Evolutionary conservation across 2,888 invertebrate species (phyloP), one percentile per base, ranked within the genome.

Genomic region (Oligia latruncula): DNA sequence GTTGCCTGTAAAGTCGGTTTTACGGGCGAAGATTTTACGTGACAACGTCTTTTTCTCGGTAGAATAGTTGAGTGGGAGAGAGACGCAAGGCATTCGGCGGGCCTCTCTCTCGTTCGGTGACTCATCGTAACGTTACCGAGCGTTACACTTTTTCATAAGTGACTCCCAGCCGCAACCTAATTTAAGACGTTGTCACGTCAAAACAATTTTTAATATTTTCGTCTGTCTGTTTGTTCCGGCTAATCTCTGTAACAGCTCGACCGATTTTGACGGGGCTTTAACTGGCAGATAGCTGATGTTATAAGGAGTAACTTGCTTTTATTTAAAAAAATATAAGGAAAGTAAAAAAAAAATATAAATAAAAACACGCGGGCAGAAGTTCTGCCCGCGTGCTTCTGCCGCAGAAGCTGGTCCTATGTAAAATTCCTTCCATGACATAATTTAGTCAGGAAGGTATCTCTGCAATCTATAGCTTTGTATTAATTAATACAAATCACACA

Each of bases 401-500:
- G 0, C 55, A 55, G 55, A 20, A 60, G 60, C 5, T 13, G 2
- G 5, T n/a, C 4, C n/a, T 43, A 0, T n/a, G 15, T 43, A 23
- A 43, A 43, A 43, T n/a, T 43, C 65, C 40, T 35, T 65, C 11
- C 20, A 67, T 35, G 13, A 8, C 35, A 70, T 35, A 58, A 11
- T 40, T 55, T 20, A 71, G 15, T 17, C 29, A 40, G 15, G 23
- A 46, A 71, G 58, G 15, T 66, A 80, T 66, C 13, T 29, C 40
- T 17, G 0, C 8, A 4, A 78, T 23, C 23, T 80, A 73, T 49
- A 29, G 40, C 29, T 11, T n/a, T 40, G 72, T 60, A 71, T 73
- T 82, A 78, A 82, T 78, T 60, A 73, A 82, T 78, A 82, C 82
- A 73, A 82, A 82, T 82, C 65, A 71, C 73, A 73, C 17, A 70